Percentiles rank a stretch among this genome's conserved stretches.
Conservation (phyloP, 35 echinoderm and acorn worm genomes). For the Acanthaster planci region DNA sequence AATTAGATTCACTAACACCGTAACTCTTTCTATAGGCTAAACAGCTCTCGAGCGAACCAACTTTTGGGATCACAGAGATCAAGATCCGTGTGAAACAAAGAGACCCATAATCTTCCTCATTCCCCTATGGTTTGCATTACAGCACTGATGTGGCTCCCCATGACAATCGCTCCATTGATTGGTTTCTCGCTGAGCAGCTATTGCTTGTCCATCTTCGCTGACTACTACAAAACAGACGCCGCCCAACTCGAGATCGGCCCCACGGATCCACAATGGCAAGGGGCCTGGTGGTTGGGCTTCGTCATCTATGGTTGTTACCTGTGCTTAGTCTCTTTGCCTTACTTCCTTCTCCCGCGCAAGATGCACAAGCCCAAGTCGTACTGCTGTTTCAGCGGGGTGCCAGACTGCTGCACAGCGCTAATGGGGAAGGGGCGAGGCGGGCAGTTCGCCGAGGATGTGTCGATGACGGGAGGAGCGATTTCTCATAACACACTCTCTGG, state of each 20-base stretch:
- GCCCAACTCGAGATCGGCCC: not conserved
- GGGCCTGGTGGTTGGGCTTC: conserved; percentile 79
- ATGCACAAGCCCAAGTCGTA: conserved; percentile 15
- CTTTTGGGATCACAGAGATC: too few species aligned
- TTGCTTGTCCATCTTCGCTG: conserved; percentile 20
- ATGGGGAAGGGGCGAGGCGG: not conserved
- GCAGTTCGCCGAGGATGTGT: not conserved
- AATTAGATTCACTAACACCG: too few species aligned
- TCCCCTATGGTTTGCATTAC: too few species aligned
- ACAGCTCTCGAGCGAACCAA: too few species aligned
- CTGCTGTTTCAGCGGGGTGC: not conserved
- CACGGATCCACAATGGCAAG: conserved; percentile 50
- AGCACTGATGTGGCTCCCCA: not conserved
- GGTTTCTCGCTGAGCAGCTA: conserved; percentile 35
- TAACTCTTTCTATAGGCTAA: too few species aligned
- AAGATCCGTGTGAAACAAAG: too few species aligned
- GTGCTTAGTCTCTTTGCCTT: conserved; percentile 17
- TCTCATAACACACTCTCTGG: not conserved
- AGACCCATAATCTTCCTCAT: too few species aligned
- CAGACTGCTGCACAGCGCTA: not conserved
- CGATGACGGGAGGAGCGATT: not conserved
- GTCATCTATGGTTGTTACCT: conserved; percentile 39
- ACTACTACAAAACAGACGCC: conserved; percentile 53
- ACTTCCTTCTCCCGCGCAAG: conserved; percentile 51
- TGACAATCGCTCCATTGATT: conserved; percentile 1